Percentiles rank a stretch among this genome's conserved stretches.
Evolutionary conservation across 1,140 invertebrate genomes (phyloP).

Genomic region (Meloidogyne floridensis): DNA sequence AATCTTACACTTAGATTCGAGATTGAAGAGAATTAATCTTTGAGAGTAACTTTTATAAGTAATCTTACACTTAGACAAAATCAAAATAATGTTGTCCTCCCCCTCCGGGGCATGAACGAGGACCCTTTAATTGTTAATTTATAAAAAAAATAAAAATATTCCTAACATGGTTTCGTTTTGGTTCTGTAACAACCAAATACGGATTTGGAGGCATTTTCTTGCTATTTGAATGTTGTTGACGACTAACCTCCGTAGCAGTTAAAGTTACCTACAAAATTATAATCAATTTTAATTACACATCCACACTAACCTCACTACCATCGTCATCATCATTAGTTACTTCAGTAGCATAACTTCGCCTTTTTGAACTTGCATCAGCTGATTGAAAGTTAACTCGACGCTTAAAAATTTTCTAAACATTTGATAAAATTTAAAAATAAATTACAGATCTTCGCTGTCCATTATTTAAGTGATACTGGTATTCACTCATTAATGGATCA

Average conservation of each 20-base stretch:
- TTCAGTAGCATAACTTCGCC: not conserved
- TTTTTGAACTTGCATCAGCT: not conserved
- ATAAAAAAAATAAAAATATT: not conserved
- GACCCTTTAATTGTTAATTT: not conserved
- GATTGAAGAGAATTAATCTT: too few relatives aligned
- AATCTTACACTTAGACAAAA: too few relatives aligned
- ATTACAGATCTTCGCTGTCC: not conserved
- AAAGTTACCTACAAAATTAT: constrained; percentile 8
- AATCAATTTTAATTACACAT: not conserved
- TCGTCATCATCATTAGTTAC: not conserved
- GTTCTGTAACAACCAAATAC: constrained; percentile 16
- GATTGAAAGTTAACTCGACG: not conserved
- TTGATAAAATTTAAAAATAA: not conserved
- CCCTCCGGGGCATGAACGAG: constrained; percentile 15
- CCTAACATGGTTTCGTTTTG: constrained; percentile 4
- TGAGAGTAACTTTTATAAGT: too few relatives aligned
- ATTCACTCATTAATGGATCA: not conserved
- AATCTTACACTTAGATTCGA: too few relatives aligned
- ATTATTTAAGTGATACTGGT: constrained; percentile 66
- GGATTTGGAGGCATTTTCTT: constrained; percentile 19
- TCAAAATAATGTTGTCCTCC: not conserved
- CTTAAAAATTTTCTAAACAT: not conserved
- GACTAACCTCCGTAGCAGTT: constrained; percentile 5
- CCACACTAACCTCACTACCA: not conserved
- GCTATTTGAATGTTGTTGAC: not conserved